Evolutionary conservation across 2,113 vertebrate genomes (phyloP).

Genomic region (Crypturellus undulatus): DNA sequence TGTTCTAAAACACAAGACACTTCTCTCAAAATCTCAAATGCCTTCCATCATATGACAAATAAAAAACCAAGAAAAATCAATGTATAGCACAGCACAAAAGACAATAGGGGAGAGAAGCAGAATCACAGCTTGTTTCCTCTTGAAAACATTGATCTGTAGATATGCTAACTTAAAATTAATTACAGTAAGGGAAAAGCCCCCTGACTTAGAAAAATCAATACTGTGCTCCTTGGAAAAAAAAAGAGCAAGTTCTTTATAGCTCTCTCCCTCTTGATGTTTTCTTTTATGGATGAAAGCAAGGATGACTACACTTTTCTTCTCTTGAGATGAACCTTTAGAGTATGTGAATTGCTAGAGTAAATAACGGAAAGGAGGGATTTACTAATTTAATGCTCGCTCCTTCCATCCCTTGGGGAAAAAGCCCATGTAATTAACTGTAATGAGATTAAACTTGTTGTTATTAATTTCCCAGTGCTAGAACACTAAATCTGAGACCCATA

Average conservation of each 20-base stretch:
- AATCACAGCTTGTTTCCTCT: background rate
- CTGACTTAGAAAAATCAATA: background rate
- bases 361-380: conserved; percentile 70
- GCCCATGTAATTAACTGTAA: conserved; percentile 80
- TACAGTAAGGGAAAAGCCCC: background rate
- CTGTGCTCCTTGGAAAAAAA: background rate
- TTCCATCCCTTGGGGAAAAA: conserved; percentile 66
- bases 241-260: background rate
- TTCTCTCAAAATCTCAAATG: background rate
- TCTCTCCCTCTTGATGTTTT: background rate
- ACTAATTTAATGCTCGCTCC: conserved; percentile 68
- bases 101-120: background rate
- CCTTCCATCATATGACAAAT: background rate
- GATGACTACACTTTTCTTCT: conserved; percentile 7
- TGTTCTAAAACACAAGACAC: background rate
- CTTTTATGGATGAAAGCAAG: background rate
- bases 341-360: conserved; percentile 62
- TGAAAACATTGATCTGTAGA: background rate
- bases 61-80: background rate
- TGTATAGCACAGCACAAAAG: background rate
- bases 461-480: conserved; percentile 64
- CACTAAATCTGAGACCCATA: conserved; percentile 59
- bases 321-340: conserved; percentile 48
- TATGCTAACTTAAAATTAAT: background rate
- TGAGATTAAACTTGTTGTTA: conserved; percentile 78